phyloP scores from a whole-genome alignment of 1,140 invertebrate genomes.

The Ceratitis capitata region DNA sequence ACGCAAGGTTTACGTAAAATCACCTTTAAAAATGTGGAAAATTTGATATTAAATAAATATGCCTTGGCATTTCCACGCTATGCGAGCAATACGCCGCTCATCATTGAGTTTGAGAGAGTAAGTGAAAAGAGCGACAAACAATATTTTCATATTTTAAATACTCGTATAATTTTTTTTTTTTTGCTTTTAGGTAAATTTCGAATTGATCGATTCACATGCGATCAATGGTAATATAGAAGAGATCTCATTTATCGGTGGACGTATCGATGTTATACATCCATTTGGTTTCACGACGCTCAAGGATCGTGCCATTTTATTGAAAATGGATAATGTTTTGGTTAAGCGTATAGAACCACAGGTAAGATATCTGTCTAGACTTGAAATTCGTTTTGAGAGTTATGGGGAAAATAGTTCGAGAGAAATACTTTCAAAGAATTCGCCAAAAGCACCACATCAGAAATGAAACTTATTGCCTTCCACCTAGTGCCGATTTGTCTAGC shows the following conservation, averaged over 20 bases:
- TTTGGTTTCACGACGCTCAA: conserved; percentile 77
- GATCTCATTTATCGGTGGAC: conserved; percentile 72
- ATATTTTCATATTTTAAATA: not conserved
- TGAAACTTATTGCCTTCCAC: too few relatives aligned
- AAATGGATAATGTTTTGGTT: conserved; percentile 63
- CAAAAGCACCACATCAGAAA: too few relatives aligned
- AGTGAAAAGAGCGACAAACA: not conserved
- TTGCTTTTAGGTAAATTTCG: conserved; percentile 64
- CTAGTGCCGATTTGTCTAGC: too few relatives aligned
- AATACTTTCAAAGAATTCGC: too few relatives aligned
- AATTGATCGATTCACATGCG: conserved; percentile 73
- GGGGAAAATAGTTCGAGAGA: too few relatives aligned
- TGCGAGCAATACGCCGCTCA: conserved; percentile 57
- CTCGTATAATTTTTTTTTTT: not conserved
- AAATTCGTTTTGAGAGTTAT: too few relatives aligned
- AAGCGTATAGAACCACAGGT: conserved; percentile 73
- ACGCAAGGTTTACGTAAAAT: conserved; percentile 67
- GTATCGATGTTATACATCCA: conserved; percentile 72
- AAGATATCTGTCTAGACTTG: too few relatives aligned
- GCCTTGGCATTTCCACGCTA: conserved; percentile 54
- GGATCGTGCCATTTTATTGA: conserved; percentile 59
- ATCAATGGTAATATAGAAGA: conserved; percentile 77
- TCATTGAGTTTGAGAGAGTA: conserved; percentile 58
- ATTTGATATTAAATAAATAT: conserved; percentile 65
- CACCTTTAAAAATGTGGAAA: conserved; percentile 66